phyloP scores from a whole-genome alignment of 2,888 invertebrate genomes.

The Onthophagus sagittarius region DNA sequence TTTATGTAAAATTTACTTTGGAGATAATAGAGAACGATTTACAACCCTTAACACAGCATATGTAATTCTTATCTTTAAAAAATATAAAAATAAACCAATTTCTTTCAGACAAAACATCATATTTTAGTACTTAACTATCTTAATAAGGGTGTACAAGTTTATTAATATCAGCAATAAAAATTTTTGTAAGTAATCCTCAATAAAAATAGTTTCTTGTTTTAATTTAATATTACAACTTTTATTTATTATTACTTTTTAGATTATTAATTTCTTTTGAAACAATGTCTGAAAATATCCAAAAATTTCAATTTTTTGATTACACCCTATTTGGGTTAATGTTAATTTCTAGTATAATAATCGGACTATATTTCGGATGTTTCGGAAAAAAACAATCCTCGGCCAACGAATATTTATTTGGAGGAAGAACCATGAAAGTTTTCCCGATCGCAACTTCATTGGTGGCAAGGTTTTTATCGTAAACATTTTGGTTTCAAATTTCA shows the following conservation, averaged over 20 bases:
- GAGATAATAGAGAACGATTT: no score
- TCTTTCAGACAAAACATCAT: no score
- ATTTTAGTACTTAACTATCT: no score
- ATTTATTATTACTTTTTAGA: not conserved
- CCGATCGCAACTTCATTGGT: slow-evolving; percentile 68
- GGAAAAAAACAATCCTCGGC: slow-evolving; percentile 56
- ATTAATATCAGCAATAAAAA: no score
- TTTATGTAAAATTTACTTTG: no score
- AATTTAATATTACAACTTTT: no score
- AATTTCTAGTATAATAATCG: slow-evolving; percentile 31
- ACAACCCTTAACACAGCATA: no score
- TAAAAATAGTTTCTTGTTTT: no score
- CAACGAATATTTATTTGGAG: slow-evolving; percentile 64
- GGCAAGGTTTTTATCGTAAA: slow-evolving; percentile 41
- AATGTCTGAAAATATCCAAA: not conserved
- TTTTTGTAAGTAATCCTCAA: no score
- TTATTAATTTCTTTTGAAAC: not conserved
- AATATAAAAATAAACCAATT: no score
- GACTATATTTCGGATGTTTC: slow-evolving; percentile 50
- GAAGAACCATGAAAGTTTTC: slow-evolving; percentile 65
- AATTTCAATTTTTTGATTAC: slow-evolving; percentile 7
- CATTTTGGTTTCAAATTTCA: not conserved
- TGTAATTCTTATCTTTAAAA: no score
- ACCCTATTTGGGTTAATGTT: slow-evolving; percentile 15
- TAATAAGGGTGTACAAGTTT: no score